Evolutionary conservation across 2,888 invertebrate species (phyloP).

Genomic region (Spodoptera exigua): DNA sequence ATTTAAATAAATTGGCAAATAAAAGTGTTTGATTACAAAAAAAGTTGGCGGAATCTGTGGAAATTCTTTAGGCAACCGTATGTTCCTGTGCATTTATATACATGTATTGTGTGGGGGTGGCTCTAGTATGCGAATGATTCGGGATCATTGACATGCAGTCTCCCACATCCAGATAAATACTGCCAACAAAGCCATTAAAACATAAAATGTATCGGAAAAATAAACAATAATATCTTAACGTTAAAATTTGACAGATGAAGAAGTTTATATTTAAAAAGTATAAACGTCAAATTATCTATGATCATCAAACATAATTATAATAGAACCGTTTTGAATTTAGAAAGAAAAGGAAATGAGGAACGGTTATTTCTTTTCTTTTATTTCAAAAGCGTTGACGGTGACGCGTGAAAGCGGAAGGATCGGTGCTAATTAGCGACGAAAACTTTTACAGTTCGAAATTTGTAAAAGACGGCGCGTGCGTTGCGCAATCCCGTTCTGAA

Average conservation of each 20-base stretch:
- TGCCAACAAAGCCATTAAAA: slow-evolving; percentile 53
- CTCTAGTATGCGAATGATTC: slow-evolving; percentile 48
- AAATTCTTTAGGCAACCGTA: slow-evolving; percentile 28
- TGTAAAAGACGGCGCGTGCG: slow-evolving; percentile 52
- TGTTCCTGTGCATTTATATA: background rate
- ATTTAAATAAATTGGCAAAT: slow-evolving; percentile 38
- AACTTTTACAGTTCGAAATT: slow-evolving; percentile 53
- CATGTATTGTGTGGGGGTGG: slow-evolving; percentile 29
- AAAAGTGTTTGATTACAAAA: slow-evolving; percentile 39
- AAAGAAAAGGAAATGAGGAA: slow-evolving; percentile 55
- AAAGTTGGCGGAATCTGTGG: slow-evolving; percentile 28
- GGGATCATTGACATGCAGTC: slow-evolving; percentile 58
- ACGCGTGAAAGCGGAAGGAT: slow-evolving; percentile 65
- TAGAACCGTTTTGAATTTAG: slow-evolving; percentile 47
- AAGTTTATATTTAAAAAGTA: slow-evolving; percentile 3
- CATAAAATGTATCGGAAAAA: slow-evolving; percentile 15
- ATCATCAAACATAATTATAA: slow-evolving; percentile 23
- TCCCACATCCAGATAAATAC: slow-evolving; percentile 31
- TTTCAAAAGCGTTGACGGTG: slow-evolving; percentile 56
- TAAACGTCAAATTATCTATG: slow-evolving; percentile 11
- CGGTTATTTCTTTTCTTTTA: slow-evolving; percentile 27
- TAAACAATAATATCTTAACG: slow-evolving; percentile 26
- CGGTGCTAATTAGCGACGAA: slow-evolving; percentile 68
- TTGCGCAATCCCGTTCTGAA: slow-evolving; percentile 73
- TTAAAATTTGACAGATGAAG: slow-evolving; percentile 18